phyloP scores from a whole-genome alignment of 2,113 vertebrate species.

The Anarrhichthys ocellatus region DNA sequence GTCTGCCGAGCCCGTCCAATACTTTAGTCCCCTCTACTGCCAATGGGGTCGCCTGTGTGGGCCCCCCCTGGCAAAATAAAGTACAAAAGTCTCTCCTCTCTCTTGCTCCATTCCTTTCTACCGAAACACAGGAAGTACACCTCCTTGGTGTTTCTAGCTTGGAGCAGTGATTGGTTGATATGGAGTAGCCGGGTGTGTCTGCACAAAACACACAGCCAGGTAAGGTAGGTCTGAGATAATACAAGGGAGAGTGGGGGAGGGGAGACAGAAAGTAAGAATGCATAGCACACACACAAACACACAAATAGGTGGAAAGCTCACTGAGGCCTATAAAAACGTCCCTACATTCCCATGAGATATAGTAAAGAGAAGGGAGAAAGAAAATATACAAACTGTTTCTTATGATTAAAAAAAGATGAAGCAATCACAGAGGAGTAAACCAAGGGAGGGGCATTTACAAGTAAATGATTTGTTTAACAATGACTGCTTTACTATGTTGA shows the following conservation, averaged over 20 bases:
- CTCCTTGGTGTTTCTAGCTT: slow-evolving; percentile 64
- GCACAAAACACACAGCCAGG: slow-evolving; percentile 67
- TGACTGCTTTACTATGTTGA: slow-evolving; percentile 24
- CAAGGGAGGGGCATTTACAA: not conserved
- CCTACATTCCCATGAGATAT: slow-evolving; percentile 22
- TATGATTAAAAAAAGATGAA: slow-evolving; percentile 19
- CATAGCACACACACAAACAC: slow-evolving; percentile 9
- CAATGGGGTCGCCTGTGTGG: slow-evolving; percentile 18
- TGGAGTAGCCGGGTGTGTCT: slow-evolving; percentile 79
- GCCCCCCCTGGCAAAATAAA: slow-evolving; percentile 39
- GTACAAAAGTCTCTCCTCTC: slow-evolving; percentile 45
- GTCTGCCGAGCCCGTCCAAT: slow-evolving; percentile 30
- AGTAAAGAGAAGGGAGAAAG: slow-evolving; percentile 7
- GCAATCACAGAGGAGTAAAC: slow-evolving; percentile 40
- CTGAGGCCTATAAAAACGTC: slow-evolving; percentile 44
- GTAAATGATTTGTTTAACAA: slow-evolving; percentile 40
- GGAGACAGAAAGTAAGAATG: slow-evolving; percentile 45
- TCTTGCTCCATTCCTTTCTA: slow-evolving; percentile 64
- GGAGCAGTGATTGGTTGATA: slow-evolving; percentile 76
- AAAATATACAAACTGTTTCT: slow-evolving; percentile 15
- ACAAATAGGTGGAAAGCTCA: slow-evolving; percentile 6
- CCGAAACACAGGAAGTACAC: slow-evolving; percentile 81
- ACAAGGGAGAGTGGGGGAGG: slow-evolving; percentile 56
- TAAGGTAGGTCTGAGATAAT: slow-evolving; percentile 68
- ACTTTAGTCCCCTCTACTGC: slow-evolving; percentile 23